phyloP scores from a whole-genome alignment of 2,113 vertebrate species.

The Progne subis region DNA sequence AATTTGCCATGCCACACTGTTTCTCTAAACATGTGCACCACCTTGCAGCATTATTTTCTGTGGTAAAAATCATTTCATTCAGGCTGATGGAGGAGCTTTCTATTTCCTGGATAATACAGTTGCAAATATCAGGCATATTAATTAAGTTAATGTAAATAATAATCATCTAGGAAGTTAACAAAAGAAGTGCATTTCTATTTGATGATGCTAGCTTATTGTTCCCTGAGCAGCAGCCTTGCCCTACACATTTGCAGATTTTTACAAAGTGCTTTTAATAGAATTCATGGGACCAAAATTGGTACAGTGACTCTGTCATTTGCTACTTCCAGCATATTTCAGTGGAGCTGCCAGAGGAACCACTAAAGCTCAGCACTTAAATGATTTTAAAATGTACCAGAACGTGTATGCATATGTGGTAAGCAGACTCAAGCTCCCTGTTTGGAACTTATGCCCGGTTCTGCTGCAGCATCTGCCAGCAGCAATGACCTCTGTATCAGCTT shows the following conservation, averaged over 20 bases:
- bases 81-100: slow-evolving; percentile 22
- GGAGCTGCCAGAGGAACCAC: slow-evolving; percentile 39
- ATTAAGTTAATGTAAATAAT: slow-evolving; percentile 58
- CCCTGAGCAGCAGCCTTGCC: not conserved
- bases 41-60: slow-evolving; percentile 28
- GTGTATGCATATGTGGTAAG: not conserved
- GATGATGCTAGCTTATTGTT: not conserved
- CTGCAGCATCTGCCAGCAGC: slow-evolving; percentile 57
- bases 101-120: slow-evolving; percentile 7
- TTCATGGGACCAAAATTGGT: not conserved
- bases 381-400: slow-evolving; percentile 55
- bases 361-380: slow-evolving; percentile 21
- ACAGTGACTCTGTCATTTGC: slow-evolving; percentile 22
- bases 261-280: not conserved
- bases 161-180: slow-evolving; percentile 50
- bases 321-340: slow-evolving; percentile 9
- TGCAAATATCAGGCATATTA: slow-evolving; percentile 25
- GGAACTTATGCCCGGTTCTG: slow-evolving; percentile 41
- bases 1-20: not conserved
- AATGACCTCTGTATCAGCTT: slow-evolving; percentile 51
- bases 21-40: slow-evolving; percentile 40
- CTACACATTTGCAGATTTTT: not conserved
- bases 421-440: not conserved
- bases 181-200: slow-evolving; percentile 4
- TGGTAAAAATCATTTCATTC: slow-evolving; percentile 32